These are phyloP conservation scores for Orientallactaga bullata DNA, from an alignment of 2,113 vertebrate genomes.

Conservation along the genomic window DNA sequence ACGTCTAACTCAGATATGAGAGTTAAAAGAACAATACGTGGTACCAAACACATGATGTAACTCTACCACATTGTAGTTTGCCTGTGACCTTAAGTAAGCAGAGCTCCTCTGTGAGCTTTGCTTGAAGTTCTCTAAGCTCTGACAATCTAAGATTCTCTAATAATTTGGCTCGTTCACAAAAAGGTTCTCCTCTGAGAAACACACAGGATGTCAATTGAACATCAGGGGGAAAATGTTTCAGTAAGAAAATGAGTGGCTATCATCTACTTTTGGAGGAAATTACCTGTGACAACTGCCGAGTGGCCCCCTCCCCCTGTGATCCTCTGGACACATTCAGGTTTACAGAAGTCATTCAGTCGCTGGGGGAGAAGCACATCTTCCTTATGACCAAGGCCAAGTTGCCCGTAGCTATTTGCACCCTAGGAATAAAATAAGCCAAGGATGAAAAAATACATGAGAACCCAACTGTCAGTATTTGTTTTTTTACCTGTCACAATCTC, in stretches of 20 bases:
- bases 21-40: conserved; percentile 16
- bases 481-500: background rate
- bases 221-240: background rate
- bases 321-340: conserved; percentile 73
- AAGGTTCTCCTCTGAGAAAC: conserved; percentile 35
- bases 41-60: conserved; percentile 20
- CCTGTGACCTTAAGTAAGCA: background rate
- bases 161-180: conserved; percentile 13
- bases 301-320: conserved; percentile 95
- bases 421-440: conserved; percentile 79
- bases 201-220: background rate
- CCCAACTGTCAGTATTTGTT: background rate
- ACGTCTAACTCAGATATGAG: background rate
- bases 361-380: conserved; percentile 90
- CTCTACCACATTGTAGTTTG: background rate
- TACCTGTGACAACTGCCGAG: conserved; percentile 91
- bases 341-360: conserved; percentile 81
- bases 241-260: conserved; percentile 28
- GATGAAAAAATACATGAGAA: conserved; percentile 1
- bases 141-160: conserved; percentile 15
- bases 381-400: conserved; percentile 93
- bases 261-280: conserved; percentile 2
- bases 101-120: conserved; percentile 14
- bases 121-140: conserved; percentile 24
- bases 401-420: conserved; percentile 97